Evolutionary conservation across 2,113 vertebrate species (phyloP).

Genomic region (Paradisaea rubra): DNA sequence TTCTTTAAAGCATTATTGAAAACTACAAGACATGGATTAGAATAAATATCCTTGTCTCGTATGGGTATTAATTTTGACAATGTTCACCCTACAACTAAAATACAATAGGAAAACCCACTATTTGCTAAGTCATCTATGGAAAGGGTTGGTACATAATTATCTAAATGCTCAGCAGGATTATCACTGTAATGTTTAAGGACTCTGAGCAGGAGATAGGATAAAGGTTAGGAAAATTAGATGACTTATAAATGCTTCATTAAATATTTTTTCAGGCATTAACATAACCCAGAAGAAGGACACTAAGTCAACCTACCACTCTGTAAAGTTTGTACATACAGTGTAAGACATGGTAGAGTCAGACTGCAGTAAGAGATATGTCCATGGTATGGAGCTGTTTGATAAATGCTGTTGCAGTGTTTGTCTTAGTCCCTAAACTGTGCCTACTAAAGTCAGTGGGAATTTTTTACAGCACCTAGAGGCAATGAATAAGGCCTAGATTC

Average conservation of each 20-base stretch:
- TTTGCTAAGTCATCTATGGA: slow-evolving; percentile 14
- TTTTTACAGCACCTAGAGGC: background rate
- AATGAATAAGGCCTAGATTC: background rate
- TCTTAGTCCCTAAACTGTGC: background rate
- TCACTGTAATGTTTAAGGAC: background rate
- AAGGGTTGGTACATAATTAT: background rate
- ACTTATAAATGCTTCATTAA: slow-evolving; percentile 1
- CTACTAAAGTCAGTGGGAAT: background rate
- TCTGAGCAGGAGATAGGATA: background rate
- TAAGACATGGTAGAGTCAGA: background rate
- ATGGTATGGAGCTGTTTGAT: slow-evolving; percentile 56
- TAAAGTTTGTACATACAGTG: background rate
- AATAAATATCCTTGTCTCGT: slow-evolving; percentile 59
- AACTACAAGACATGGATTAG: slow-evolving; percentile 41
- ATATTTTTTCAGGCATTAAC: slow-evolving; percentile 9
- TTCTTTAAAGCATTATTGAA: slow-evolving; percentile 65
- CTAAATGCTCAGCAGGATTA: slow-evolving; percentile 3
- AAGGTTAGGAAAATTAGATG: background rate
- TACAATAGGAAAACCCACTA: slow-evolving; percentile 15
- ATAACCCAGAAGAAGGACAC: background rate
- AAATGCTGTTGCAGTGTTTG: slow-evolving; percentile 9
- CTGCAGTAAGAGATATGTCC: slow-evolving; percentile 31
- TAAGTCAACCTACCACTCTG: background rate
- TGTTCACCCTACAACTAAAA: slow-evolving; percentile 15
- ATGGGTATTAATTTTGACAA: slow-evolving; percentile 53